These are phyloP conservation scores for Allygus modestus DNA, from an alignment of 2,888 invertebrate species.

Conservation along the genomic window DNA sequence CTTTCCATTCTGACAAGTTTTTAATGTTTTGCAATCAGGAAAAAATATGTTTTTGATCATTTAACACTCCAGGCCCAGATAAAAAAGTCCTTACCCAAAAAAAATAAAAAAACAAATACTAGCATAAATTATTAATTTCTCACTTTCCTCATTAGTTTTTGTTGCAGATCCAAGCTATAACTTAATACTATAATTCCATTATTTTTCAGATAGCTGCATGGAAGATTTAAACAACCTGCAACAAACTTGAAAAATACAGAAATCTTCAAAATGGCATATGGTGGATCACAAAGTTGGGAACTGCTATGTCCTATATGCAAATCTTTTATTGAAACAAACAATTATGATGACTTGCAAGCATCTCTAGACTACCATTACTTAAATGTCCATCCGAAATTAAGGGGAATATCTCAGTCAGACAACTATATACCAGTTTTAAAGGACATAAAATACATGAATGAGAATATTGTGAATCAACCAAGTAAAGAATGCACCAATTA, in stretches of 20 bases:
- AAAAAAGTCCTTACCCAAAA: no score
- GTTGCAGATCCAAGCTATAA: no score
- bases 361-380: slow-evolving; percentile 5
- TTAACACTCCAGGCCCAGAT: no score
- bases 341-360: background rate
- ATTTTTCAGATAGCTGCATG: background rate
- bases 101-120: no score
- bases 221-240: background rate
- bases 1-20: no score
- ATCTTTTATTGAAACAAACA: background rate
- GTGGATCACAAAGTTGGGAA: background rate
- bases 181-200: background rate
- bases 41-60: no score
- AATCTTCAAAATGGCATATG: background rate
- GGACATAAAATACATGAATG: background rate
- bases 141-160: no score
- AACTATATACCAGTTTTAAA: background rate
- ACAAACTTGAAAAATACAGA: background rate
- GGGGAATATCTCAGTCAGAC: background rate
- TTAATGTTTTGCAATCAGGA: no score
- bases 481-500: slow-evolving; percentile 1
- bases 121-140: no score
- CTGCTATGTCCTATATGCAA: slow-evolving; percentile 17
- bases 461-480: background rate
- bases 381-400: background rate